Conservation (phyloP, 2,888 invertebrate genomes). For the Galeopsomyia nigrocyanea region DNA sequence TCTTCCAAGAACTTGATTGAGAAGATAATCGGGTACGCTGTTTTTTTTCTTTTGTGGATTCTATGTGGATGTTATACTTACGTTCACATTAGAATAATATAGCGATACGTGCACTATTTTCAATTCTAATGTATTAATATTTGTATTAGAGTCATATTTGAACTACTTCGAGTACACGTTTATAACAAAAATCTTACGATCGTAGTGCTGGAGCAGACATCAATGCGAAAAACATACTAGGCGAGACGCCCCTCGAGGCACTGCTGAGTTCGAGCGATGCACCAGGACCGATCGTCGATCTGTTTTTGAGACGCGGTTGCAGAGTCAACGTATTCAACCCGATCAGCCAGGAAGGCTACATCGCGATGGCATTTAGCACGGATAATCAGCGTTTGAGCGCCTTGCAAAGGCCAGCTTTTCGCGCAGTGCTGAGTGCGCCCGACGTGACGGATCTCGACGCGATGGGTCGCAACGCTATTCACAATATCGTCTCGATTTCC, state of each 20-base stretch:
- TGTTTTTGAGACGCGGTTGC: constrained; percentile 1
- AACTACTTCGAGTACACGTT: too few relatives aligned
- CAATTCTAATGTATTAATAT: too few relatives aligned
- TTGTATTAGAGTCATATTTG: too few relatives aligned
- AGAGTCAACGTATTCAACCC: neutral
- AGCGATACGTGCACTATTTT: too few relatives aligned
- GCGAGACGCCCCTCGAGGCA: neutral
- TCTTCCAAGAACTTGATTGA: too few relatives aligned
- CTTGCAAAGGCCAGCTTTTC: too few relatives aligned
- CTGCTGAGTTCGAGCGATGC: neutral
- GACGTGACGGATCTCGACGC: neutral
- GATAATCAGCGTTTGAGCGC: too few relatives aligned
- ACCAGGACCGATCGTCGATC: neutral
- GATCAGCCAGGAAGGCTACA: neutral
- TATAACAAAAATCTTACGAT: too few relatives aligned
- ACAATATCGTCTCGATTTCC: constrained; percentile 1
- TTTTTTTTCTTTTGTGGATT: too few relatives aligned
- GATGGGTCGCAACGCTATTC: constrained; percentile 7
- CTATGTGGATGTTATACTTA: too few relatives aligned
- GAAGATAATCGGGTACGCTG: neutral
- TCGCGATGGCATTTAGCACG: neutral
- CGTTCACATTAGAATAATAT: too few relatives aligned
- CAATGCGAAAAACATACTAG: neutral
- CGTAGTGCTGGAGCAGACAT: neutral
- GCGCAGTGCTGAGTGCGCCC: neutral